Evolutionary conservation across 37 sponge, comb jelly and placozoan species (phyloP), one percentile per base, ranked within the genome.

Genomic region (Cladorhizidae sp.): DNA sequence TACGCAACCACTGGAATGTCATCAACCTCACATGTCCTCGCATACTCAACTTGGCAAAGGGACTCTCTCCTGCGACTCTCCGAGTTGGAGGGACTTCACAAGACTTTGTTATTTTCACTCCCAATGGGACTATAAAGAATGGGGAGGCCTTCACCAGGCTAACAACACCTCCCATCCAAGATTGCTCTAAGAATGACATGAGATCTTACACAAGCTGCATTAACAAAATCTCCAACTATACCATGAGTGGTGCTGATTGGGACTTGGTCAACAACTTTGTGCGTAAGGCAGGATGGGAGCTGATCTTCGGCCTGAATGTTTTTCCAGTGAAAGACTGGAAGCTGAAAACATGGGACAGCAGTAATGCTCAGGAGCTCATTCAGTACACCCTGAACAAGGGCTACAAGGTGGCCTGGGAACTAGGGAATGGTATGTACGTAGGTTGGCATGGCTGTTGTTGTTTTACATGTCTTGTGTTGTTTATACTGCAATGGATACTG

Each of bases 341-440:
- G 28, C 50, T 73, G 3, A 79, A 73, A 32, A 21, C 43, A 7
- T 89, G 90, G 90, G 70, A 89, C 57, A 21, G 67, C 8, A 67
- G 33, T 36, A 84, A 89, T 84, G 90, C 85, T 22, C 29, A 51
- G 52, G 45, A 76, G 28, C 70, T 89, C 40, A 36, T 89, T 41
- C 54, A 78, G 38, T 89, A 89, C 76, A 72, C 90, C 33, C 54
- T 20, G 20, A 39, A 15, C 1, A 89, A 84, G 54, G 74, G 54
- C 2, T 84, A 89, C 52, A 23, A 57, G 2, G 85, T 89, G 38
- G 65, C 43, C 57, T 89, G 85, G 85, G 90, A 89, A 42, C 65
- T 89, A 36, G 90, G 90, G 84, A 89, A 89, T 76, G 90, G 90
- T 89, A 65, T 29, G 39, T 45, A n/a, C n/a, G 49, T 12, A 45